Evolutionary conservation across 53 echinoderm and acorn worm species (phyloP).

Genomic region (Pentamera pediparva): DNA sequence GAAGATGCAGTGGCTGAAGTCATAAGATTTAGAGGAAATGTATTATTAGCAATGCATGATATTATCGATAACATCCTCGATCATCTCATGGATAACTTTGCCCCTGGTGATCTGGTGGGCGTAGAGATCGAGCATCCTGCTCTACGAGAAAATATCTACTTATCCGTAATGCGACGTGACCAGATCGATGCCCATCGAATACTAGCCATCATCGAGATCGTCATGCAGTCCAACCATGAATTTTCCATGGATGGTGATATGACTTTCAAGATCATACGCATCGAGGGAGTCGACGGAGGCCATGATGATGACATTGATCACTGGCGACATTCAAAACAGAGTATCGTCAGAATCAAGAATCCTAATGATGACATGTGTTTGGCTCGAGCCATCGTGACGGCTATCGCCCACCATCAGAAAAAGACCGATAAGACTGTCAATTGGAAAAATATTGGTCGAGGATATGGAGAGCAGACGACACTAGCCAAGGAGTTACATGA

Average conservation of each 20-base stretch:
- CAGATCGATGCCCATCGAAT: background rate
- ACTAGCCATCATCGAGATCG: background rate
- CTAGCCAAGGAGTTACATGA: background rate
- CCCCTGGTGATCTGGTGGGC: background rate
- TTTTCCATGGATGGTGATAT: background rate
- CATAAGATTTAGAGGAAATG: background rate
- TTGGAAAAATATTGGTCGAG: background rate
- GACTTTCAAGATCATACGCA: background rate
- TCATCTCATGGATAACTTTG: background rate
- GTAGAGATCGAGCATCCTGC: background rate
- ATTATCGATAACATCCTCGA: background rate
- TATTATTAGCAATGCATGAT: background rate
- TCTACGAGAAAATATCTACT: background rate
- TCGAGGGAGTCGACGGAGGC: background rate
- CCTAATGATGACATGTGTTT: background rate
- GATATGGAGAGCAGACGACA: background rate
- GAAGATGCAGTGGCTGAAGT: background rate
- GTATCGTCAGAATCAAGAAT: background rate
- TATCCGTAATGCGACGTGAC: slow-evolving; percentile 2
- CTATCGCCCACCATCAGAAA: background rate
- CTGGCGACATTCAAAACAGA: background rate
- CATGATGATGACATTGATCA: background rate
- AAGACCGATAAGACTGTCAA: background rate
- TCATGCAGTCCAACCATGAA: background rate
- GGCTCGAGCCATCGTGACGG: slow-evolving; percentile 3